phyloP scores from a whole-genome alignment of 2,888 invertebrate species.

The Tanaodytes sp. region DNA sequence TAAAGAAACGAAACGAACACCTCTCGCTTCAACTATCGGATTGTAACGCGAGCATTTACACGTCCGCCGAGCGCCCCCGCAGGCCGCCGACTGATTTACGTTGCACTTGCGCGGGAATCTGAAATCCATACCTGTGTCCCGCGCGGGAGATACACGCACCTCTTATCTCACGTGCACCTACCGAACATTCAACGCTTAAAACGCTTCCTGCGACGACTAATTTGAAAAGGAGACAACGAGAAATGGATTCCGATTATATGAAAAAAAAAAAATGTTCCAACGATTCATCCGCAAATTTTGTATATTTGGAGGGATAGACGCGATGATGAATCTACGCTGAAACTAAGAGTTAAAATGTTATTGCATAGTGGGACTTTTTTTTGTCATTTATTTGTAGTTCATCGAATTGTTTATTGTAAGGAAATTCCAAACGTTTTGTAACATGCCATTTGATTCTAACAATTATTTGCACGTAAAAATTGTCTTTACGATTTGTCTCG shows the following conservation, averaged over 20 bases:
- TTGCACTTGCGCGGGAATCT: conserved; percentile 61
- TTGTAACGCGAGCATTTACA: conserved; percentile 71
- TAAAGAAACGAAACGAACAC: conserved; percentile 56
- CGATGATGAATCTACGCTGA: too few species aligned
- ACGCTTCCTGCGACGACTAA: conserved; percentile 40
- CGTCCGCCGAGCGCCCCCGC: conserved; percentile 67
- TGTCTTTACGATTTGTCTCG: conserved; percentile 43
- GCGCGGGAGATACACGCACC: conserved; percentile 50
- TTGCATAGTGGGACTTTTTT: too few species aligned
- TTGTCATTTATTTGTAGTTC: too few species aligned
- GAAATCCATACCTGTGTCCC: conserved; percentile 62
- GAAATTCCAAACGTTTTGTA: too few species aligned
- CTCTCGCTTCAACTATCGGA: conserved; percentile 64
- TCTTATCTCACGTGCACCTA: conserved; percentile 54
- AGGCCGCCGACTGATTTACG: conserved; percentile 65
- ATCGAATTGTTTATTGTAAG: too few species aligned
- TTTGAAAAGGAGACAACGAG: conserved; percentile 38
- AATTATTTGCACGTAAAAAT: too few species aligned
- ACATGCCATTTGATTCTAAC: too few species aligned
- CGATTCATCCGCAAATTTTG: conserved; percentile 35
- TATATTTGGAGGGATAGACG: conserved; percentile 32
- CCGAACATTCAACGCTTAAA: conserved; percentile 45
- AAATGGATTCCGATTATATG: conserved; percentile 39
- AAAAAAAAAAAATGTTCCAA: conserved; percentile 39
- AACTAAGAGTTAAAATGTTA: too few species aligned